Conservation (phyloP, 2,113 vertebrate genomes). For the Rissa tridactyla region DNA sequence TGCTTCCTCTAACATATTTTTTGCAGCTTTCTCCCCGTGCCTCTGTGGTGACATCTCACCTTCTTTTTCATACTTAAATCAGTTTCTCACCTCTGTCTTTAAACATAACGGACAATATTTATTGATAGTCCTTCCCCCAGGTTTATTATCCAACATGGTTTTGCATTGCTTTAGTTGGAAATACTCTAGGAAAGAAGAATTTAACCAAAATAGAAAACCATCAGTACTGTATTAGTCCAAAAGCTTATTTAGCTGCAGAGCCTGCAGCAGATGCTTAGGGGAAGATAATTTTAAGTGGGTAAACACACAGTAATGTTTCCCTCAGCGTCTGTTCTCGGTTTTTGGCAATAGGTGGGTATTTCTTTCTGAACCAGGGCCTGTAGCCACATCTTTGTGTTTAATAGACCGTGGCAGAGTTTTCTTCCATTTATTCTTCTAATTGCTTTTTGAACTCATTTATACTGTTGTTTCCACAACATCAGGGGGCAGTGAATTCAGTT, state of each 20-base stretch:
- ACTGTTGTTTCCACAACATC: constrained; percentile 28
- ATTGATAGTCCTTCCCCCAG: background rate
- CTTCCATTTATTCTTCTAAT: constrained; percentile 45
- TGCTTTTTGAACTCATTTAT: constrained; percentile 48
- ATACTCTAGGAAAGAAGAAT: background rate
- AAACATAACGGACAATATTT: background rate
- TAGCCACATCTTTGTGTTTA: constrained; percentile 35
- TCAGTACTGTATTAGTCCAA: background rate
- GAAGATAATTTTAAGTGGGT: constrained; percentile 23
- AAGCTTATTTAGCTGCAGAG: background rate
- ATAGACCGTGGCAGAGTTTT: background rate
- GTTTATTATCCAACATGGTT: background rate
- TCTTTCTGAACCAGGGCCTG: constrained; percentile 11
- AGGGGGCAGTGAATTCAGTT: background rate
- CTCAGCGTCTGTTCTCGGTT: background rate
- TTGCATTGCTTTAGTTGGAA: constrained; percentile 1
- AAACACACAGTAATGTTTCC: background rate
- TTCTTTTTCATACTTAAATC: background rate
- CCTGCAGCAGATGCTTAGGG: background rate
- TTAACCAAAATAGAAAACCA: background rate
- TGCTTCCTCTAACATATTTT: background rate
- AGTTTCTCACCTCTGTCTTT: background rate
- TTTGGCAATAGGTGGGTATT: constrained; percentile 35
- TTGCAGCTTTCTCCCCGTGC: background rate
- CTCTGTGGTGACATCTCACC: background rate